Percentiles rank a stretch among this genome's conserved stretches.
phyloP scores from a whole-genome alignment of 2,113 vertebrate genomes.

The Hippopotamus amphibius region DNA sequence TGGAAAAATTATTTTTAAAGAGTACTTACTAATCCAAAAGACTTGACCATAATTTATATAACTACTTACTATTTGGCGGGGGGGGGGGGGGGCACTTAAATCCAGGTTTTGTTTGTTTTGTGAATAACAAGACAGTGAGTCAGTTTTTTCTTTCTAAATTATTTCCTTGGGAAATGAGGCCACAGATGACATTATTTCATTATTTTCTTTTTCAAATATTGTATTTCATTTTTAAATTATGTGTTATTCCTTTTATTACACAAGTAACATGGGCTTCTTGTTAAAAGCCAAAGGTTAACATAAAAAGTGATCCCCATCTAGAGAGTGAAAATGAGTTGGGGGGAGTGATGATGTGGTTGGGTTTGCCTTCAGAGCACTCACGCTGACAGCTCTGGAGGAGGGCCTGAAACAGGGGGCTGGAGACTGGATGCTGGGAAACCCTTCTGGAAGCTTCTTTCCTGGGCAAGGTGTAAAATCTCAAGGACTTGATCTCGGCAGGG shows the following conservation, averaged over 20 bases:
- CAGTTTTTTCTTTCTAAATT: background rate
- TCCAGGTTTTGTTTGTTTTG: background rate
- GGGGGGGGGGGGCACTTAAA: background rate
- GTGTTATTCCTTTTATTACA: background rate
- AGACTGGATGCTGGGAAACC: background rate
- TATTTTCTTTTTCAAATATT: background rate
- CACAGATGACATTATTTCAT: background rate
- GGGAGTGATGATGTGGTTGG: background rate
- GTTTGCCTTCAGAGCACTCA: background rate
- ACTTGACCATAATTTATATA: background rate
- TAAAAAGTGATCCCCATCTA: background rate
- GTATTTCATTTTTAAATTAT: background rate
- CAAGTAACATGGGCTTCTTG: background rate
- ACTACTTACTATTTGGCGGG: background rate
- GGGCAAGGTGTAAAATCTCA: background rate
- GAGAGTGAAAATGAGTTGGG: background rate
- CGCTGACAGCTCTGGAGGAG: too few relatives aligned
- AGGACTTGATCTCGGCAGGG: background rate
- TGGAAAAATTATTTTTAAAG: background rate
- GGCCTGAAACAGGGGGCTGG: background rate
- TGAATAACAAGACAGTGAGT: conserved; percentile 2
- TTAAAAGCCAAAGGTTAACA: background rate
- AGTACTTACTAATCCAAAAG: background rate
- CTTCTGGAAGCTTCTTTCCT: background rate
- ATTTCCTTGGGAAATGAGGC: background rate